These are phyloP conservation scores for Drosophila serrata DNA, from an alignment of 1,140 invertebrate genomes.

Conservation along the genomic window DNA sequence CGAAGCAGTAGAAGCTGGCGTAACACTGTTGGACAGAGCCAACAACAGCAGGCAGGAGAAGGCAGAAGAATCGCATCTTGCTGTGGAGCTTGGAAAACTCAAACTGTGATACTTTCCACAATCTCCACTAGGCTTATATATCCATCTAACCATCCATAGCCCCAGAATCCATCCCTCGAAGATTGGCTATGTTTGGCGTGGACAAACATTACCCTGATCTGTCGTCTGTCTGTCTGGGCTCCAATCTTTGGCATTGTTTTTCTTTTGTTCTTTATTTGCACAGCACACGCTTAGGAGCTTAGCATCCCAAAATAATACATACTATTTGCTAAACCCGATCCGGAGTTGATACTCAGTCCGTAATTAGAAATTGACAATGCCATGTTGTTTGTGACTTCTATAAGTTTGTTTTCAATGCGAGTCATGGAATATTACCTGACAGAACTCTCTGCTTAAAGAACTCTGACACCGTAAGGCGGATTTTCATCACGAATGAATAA, in stretches of 20 bases:
- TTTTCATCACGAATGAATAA: neutral
- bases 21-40: neutral
- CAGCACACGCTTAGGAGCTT: conserved; percentile 1
- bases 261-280: neutral
- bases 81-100: neutral
- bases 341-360: neutral
- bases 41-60: neutral
- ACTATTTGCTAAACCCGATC: neutral
- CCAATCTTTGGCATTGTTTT: neutral
- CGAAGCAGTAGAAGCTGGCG: no score
- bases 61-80: conserved; percentile 8
- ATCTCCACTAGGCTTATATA: neutral
- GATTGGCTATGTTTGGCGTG: neutral
- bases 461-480: no score
- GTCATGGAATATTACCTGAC: conserved; percentile 5
- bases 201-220: neutral
- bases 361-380: conserved; percentile 1
- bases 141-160: neutral
- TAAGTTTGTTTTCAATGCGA: neutral
- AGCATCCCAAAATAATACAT: conserved; percentile 8
- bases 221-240: neutral
- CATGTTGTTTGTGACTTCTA: neutral
- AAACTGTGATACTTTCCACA: neutral
- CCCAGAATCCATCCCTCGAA: conserved; percentile 1
- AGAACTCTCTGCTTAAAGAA: neutral